These are phyloP conservation scores for Lasius fuliginosus DNA, from an alignment of 2,888 invertebrate genomes.

Conservation along the genomic window DNA sequence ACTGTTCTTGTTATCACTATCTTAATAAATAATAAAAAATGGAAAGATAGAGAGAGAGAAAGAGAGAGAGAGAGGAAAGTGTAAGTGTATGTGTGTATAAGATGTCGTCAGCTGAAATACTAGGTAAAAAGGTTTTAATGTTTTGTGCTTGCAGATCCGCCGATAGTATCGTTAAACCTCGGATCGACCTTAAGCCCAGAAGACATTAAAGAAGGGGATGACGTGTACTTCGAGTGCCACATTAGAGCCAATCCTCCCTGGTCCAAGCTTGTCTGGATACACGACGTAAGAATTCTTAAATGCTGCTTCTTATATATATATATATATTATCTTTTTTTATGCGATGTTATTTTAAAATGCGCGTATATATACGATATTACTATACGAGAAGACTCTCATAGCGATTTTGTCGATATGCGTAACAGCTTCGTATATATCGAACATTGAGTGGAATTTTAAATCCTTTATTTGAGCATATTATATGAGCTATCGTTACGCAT, in stretches of 20 bases:
- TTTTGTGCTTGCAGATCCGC: constrained; percentile 90
- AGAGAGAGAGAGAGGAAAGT: not conserved
- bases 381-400: constrained; percentile 45
- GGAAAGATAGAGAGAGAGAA: not conserved
- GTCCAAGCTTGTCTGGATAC: constrained; percentile 94
- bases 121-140: constrained; percentile 56
- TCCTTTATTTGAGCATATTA: constrained; percentile 75
- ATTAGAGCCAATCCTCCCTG: constrained; percentile 95
- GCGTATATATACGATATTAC: constrained; percentile 36
- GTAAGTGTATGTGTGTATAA: not conserved
- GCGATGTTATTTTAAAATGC: constrained; percentile 52
- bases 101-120: not conserved
- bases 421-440: constrained; percentile 72
- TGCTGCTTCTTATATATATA: constrained; percentile 17
- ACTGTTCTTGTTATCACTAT: not conserved
- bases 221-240: constrained; percentile 97
- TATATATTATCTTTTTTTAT: constrained; percentile 8
- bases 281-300: constrained; percentile 91
- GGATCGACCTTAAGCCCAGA: constrained; percentile 95
- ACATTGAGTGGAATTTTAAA: constrained; percentile 73
- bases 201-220: constrained; percentile 97
- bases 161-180: constrained; percentile 93
- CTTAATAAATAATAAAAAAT: not conserved
- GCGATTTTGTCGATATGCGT: constrained; percentile 30
- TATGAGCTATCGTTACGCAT: constrained; percentile 61